Evolutionary conservation across 2,888 invertebrate genomes (phyloP).

Genomic region (Carcina quercana): DNA sequence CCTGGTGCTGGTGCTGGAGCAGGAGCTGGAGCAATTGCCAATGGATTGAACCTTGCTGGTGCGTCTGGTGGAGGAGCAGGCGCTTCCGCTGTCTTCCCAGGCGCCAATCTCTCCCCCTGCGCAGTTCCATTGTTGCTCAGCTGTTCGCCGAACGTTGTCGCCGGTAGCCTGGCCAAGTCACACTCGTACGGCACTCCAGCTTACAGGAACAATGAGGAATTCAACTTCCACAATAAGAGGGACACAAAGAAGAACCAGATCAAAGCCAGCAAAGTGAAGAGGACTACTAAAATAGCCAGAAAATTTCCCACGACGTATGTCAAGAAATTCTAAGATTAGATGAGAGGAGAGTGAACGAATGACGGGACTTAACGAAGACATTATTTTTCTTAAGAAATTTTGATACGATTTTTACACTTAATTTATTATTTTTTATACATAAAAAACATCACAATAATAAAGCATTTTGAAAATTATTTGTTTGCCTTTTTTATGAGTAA

Average conservation of each 20-base stretch:
- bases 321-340: conserved; percentile 7
- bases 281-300: conserved; percentile 7
- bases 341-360: background rate
- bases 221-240: conserved; percentile 45
- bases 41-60: conserved; percentile 34
- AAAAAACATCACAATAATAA: conserved; percentile 11
- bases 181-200: conserved; percentile 31
- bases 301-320: conserved; percentile 3
- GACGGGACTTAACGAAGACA: background rate
- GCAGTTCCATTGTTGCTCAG: conserved; percentile 58
- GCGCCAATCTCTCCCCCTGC: conserved; percentile 51
- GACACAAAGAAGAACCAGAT: conserved; percentile 33
- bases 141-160: conserved; percentile 55
- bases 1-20: conserved; percentile 33
- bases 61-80: conserved; percentile 16
- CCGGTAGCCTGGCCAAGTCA: conserved; percentile 47
- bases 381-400: conserved; percentile 1
- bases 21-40: conserved; percentile 12
- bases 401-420: conserved; percentile 8
- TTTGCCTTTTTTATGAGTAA: background rate
- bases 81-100: conserved; percentile 54
- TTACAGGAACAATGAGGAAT: conserved; percentile 46
- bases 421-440: conserved; percentile 4
- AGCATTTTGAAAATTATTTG: conserved; percentile 8
- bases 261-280: conserved; percentile 16